Evolutionary conservation across 1,140 invertebrate genomes (phyloP).

Genomic region (Leguminivora glycinivorella): DNA sequence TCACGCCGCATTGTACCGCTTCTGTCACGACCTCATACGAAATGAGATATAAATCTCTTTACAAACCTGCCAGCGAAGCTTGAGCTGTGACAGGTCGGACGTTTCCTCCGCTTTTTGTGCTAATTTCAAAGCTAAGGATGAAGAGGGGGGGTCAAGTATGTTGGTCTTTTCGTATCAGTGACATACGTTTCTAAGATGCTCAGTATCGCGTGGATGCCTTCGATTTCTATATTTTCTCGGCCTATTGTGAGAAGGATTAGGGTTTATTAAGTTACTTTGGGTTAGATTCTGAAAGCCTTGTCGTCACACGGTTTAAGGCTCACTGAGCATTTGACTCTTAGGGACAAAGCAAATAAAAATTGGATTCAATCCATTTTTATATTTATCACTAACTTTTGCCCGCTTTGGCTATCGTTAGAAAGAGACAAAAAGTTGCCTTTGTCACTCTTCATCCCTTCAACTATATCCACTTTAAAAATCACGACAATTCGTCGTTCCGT

Average conservation of each 20-base stretch:
- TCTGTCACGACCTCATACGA: conserved; percentile 36
- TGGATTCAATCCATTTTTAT: not conserved
- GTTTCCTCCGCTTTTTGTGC: not conserved
- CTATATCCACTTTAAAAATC: too few relatives aligned
- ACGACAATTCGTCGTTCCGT: too few relatives aligned
- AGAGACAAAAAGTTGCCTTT: too few relatives aligned
- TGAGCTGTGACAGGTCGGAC: conserved; percentile 27
- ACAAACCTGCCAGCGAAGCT: conserved; percentile 26
- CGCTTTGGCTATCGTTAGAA: too few relatives aligned
- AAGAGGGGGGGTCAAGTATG: conserved; percentile 3
- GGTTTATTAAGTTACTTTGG: conserved; percentile 14
- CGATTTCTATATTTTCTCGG: conserved; percentile 25
- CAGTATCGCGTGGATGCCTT: conserved; percentile 27
- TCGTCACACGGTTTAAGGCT: not conserved
- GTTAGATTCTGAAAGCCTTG: conserved; percentile 10
- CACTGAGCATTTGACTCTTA: conserved; percentile 9
- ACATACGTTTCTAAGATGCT: conserved; percentile 32
- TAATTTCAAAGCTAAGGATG: conserved; percentile 18
- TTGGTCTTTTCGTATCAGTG: conserved; percentile 28
- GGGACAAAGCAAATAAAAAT: not conserved
- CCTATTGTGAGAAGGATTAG: conserved; percentile 19
- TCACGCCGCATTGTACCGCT: conserved; percentile 28
- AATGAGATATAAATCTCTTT: conserved; percentile 39
- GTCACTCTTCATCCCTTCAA: too few relatives aligned
- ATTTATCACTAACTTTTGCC: too few relatives aligned